These are phyloP conservation scores for Carassius carassius DNA, from an alignment of 2,113 vertebrate species.

Conservation along the genomic window DNA sequence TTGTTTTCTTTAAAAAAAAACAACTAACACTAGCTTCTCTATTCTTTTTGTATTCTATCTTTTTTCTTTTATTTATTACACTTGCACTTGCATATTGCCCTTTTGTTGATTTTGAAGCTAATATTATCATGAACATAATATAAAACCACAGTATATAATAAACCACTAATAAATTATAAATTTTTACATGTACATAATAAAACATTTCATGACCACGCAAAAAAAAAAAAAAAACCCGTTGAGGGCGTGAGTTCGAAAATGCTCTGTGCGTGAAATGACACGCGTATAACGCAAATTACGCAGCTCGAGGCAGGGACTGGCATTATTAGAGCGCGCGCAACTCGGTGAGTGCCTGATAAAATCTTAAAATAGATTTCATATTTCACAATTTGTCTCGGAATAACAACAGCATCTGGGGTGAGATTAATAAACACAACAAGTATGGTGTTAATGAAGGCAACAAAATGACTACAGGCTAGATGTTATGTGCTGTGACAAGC, in stretches of 20 bases:
- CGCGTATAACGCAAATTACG: neutral
- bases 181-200: too few relatives aligned
- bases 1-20: too few relatives aligned
- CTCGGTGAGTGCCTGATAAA: neutral
- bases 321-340: neutral
- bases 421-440: slow-evolving; percentile 8
- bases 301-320: neutral
- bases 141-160: too few relatives aligned
- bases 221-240: neutral
- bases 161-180: too few relatives aligned
- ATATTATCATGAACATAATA: too few relatives aligned
- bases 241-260: neutral
- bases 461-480: neutral
- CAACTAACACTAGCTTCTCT: too few relatives aligned
- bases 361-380: slow-evolving; percentile 11
- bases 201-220: too few relatives aligned
- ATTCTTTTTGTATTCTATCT: too few relatives aligned
- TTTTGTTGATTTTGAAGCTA: too few relatives aligned
- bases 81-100: too few relatives aligned
- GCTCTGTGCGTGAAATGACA: neutral
- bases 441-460: slow-evolving; percentile 35
- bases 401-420: neutral
- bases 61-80: too few relatives aligned
- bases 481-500: neutral
- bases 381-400: neutral